These are phyloP conservation scores for Ormyrus thymus DNA, from an alignment of 2,888 invertebrate genomes.

Conservation along the genomic window DNA sequence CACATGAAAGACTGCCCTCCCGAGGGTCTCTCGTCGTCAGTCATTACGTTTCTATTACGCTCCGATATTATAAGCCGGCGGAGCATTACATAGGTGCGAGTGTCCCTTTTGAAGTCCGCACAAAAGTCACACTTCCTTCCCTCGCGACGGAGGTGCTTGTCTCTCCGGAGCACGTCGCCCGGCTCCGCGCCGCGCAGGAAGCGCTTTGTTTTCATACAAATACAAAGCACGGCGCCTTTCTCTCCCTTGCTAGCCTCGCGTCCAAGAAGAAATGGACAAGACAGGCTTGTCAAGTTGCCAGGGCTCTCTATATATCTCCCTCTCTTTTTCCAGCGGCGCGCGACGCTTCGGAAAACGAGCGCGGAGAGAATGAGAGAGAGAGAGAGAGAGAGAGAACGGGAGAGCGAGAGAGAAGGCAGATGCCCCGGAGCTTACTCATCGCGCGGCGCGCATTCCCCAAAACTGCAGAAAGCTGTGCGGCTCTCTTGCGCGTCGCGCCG, in stretches of 20 bases:
- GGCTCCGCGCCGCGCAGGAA: slow-evolving; percentile 50
- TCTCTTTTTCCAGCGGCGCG: slow-evolving; percentile 20
- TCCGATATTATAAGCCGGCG: slow-evolving; percentile 19
- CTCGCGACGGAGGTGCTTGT: slow-evolving; percentile 39
- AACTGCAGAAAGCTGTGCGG: slow-evolving; percentile 24
- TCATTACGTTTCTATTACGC: slow-evolving; percentile 53
- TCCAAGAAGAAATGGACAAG: slow-evolving; percentile 62
- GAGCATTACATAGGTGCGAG: not conserved
- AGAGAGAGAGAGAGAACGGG: slow-evolving; percentile 2
- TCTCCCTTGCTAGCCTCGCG: slow-evolving; percentile 6
- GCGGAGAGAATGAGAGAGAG: not conserved
- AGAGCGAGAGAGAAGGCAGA: slow-evolving; percentile 21
- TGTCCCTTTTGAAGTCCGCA: slow-evolving; percentile 55
- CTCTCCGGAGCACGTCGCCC: slow-evolving; percentile 46
- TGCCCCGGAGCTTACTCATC: slow-evolving; percentile 56
- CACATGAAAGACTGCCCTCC: not conserved
- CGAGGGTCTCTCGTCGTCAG: slow-evolving; percentile 28
- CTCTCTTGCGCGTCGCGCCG: not conserved
- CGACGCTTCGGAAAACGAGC: slow-evolving; percentile 43
- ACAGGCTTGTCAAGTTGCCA: slow-evolving; percentile 74
- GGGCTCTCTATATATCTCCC: slow-evolving; percentile 55
- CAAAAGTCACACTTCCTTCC: slow-evolving; percentile 57
- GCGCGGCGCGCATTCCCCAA: slow-evolving; percentile 44
- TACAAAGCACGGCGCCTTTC: slow-evolving; percentile 53
- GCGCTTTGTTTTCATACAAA: slow-evolving; percentile 57